Conservation (phyloP, 1,140 invertebrate genomes). For the Belonocnema kinseyi region DNA sequence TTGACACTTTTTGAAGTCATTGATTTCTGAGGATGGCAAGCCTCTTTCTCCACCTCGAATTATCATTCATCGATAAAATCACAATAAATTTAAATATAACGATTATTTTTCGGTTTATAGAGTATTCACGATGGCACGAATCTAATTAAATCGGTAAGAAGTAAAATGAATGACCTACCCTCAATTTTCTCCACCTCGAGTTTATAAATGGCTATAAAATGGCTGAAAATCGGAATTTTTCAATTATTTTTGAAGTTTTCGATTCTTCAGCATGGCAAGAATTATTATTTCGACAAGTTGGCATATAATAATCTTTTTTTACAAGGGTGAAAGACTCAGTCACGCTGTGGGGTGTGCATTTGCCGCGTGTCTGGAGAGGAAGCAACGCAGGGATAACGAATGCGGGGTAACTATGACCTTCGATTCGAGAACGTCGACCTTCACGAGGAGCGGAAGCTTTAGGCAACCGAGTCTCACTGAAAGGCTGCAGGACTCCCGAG, state of each 20-base stretch:
- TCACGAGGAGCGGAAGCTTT: constrained; percentile 95
- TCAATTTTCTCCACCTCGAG: too few species aligned
- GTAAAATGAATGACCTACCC: too few species aligned
- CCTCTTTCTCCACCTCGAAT: background rate
- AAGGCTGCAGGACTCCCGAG: constrained; percentile 77
- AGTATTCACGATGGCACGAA: background rate
- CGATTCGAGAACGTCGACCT: constrained; percentile 95
- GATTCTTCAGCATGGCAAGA: background rate
- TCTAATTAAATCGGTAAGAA: too few species aligned
- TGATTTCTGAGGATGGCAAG: background rate
- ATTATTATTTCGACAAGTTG: background rate
- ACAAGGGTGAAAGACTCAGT: constrained; percentile 95
- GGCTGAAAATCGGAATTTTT: too few species aligned
- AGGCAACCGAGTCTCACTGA: constrained; percentile 89
- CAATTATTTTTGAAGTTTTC: background rate
- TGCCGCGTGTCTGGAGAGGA: constrained; percentile 97
- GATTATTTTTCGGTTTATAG: background rate
- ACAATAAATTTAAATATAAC: background rate
- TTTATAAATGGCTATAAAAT: too few species aligned
- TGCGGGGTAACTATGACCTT: constrained; percentile 95
- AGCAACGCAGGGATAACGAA: constrained; percentile 98
- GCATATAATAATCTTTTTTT: background rate
- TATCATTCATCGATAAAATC: background rate
- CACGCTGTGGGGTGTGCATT: constrained; percentile 99
- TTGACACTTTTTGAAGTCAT: background rate